A percentile compares a stretch with the other conserved stretches of the same genome.
phyloP scores from a whole-genome alignment of 2,797 vertebrate species.

The Esox masquinongy region DNA sequence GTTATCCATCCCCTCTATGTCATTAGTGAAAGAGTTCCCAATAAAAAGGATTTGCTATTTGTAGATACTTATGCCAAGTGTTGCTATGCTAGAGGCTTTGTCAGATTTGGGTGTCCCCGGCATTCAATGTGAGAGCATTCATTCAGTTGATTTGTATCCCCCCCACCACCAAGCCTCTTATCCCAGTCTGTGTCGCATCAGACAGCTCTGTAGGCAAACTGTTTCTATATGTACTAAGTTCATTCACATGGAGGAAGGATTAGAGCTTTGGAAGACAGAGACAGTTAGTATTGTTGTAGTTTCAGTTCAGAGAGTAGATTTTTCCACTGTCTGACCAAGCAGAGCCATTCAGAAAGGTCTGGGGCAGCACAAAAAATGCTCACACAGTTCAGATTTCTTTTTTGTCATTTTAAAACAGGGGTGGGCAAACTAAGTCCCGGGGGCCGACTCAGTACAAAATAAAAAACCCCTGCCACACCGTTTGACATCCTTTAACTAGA shows the following conservation, averaged over 20 bases:
- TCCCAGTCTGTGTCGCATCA: constrained; percentile 6
- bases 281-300: constrained; percentile 11
- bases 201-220: not conserved
- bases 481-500: too few relatives aligned
- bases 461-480: too few relatives aligned
- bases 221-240: constrained; percentile 22
- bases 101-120: constrained; percentile 2
- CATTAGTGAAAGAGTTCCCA: too few relatives aligned
- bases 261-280: constrained; percentile 15
- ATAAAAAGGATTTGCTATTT: not conserved
- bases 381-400: too few relatives aligned
- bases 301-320: not conserved
- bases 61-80: not conserved
- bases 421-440: too few relatives aligned
- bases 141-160: constrained; percentile 34
- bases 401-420: too few relatives aligned
- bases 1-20: too few relatives aligned
- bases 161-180: constrained; percentile 45
- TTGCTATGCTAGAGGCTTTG: constrained; percentile 15
- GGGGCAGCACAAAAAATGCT: not conserved
- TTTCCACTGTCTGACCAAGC: not conserved
- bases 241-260: constrained; percentile 30
- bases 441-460: too few relatives aligned
- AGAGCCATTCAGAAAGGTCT: not conserved
- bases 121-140: constrained; percentile 8